A percentile compares a stretch with the other conserved stretches of the same genome.
phyloP scores from a whole-genome alignment of 53 echinoderm and acorn worm species.

The Paracentrotus lividus region DNA sequence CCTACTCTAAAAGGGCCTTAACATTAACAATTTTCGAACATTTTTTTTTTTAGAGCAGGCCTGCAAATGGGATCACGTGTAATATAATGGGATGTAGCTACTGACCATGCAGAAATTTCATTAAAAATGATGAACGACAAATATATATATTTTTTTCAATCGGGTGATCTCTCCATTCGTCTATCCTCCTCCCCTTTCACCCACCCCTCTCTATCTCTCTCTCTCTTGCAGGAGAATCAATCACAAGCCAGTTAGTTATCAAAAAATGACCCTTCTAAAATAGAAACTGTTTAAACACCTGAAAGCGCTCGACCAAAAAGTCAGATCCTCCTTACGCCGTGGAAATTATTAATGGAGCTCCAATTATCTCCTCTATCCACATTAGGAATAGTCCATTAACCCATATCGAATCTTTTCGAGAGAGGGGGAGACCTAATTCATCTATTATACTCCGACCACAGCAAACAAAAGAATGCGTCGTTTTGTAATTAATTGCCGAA shows the following conservation, averaged over 20 bases:
- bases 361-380: not conserved
- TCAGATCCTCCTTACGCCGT: not conserved
- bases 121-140: not conserved
- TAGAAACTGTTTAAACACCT: not conserved
- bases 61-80: too few relatives aligned
- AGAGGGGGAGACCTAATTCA: not conserved
- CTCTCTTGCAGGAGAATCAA: not conserved
- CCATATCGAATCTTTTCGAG: not conserved
- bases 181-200: too few relatives aligned
- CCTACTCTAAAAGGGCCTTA: too few relatives aligned
- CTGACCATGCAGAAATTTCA: not conserved
- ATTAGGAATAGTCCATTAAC: slow-evolving; percentile 6
- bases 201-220: too few relatives aligned
- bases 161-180: too few relatives aligned
- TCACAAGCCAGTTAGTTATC: not conserved
- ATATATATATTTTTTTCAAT: not conserved
- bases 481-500: not conserved
- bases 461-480: not conserved
- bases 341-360: not conserved
- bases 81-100: not conserved
- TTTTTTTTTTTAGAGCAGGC: too few relatives aligned
- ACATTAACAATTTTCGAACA: too few relatives aligned
- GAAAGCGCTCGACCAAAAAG: not conserved
- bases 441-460: not conserved
- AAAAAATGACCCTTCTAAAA: not conserved